Conservation (phyloP, 2,797 vertebrate genomes). For the Malacoraja senta region DNA sequence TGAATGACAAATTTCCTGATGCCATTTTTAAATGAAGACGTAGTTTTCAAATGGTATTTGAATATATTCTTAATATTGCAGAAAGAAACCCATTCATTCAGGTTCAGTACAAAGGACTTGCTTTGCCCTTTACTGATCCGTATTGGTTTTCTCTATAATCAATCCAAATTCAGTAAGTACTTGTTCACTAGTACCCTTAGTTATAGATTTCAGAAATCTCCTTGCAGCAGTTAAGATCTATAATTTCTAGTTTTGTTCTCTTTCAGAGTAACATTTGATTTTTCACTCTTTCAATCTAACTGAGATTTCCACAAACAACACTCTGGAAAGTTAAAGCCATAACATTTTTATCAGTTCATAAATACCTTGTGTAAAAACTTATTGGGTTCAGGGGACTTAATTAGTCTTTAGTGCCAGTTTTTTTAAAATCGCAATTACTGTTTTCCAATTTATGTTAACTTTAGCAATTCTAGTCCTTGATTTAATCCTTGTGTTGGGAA, state of each 20-base stretch:
- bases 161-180: background rate
- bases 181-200: background rate
- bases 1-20: background rate
- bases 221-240: background rate
- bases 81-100: background rate
- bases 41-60: background rate
- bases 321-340: background rate
- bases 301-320: background rate
- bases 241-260: background rate
- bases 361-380: background rate
- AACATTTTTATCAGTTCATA: background rate
- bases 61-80: background rate
- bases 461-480: too few species aligned
- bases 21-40: background rate
- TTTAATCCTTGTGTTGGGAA: too few species aligned
- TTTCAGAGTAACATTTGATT: background rate
- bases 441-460: too few species aligned
- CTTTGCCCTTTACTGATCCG: background rate
- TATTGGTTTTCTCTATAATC: background rate
- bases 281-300: background rate
- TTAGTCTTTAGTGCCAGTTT: background rate
- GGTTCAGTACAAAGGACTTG: background rate
- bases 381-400: background rate
- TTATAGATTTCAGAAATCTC: conserved; percentile 4
- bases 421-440: too few species aligned